Evolutionary conservation across 2,888 invertebrate species (phyloP), one percentile per base, ranked within the genome.

Genomic region (Microctonus hyperodae): DNA sequence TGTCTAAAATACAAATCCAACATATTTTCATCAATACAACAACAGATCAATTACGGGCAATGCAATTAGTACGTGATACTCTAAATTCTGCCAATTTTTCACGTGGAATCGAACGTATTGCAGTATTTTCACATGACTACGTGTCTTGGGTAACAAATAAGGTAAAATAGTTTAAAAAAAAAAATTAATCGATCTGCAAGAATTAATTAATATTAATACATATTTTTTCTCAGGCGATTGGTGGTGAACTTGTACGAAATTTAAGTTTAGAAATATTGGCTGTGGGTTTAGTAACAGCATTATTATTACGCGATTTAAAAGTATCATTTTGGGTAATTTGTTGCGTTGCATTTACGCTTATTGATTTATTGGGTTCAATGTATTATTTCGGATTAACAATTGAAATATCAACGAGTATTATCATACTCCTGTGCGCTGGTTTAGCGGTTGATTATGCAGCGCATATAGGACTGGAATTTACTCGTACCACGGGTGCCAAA

Each of bases 401-500:
- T 56, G 87, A 87, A 75, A 86, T 86, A 62, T 85, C 86, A 1
- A 84, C 86, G 10, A 85, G 85, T 65, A 84, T 87, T 56, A 83
- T 85, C 70, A 77, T 86, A 22, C 80, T 87, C 44, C 76, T 87
- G 33, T 85, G 86, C 69, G 85, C 85, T 40, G 87, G 87, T 40
- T 76, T 87, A 28, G 85, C 86, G 31, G 86, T 87, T 1, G 87
- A 87, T 78, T 87, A 86, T 72, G 85, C 86, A 0, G 86, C 86
- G 1, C 87, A 87, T 74, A 79, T 87, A 50, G 86, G 85, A n/a
- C 80, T 86, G 68, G 85, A 84, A 59, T 87, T 86, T 69, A 83
- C 84, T 73, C 82, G 84, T 9, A 75, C 83, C n/a, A 75, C 72
- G 7, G 86, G 86, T 40, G 82, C 79, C n/a, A 82, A 81, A 69